Conservation (phyloP, 2,797 vertebrate species). For the Phrynocephalus forsythii region DNA sequence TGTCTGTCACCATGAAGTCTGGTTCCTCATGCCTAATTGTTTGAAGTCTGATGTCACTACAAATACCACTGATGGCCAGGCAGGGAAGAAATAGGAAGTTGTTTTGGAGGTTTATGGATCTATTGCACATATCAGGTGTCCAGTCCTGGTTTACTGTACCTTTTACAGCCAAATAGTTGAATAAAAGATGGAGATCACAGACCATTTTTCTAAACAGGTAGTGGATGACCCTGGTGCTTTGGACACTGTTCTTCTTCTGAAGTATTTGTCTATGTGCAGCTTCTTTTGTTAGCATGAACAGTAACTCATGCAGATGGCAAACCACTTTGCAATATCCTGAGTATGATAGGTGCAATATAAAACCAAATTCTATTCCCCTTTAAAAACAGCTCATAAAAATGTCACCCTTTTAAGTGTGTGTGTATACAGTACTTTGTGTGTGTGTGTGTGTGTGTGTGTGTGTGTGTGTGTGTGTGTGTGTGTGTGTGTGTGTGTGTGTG, state of each 20-base stretch:
- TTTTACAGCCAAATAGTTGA: background rate
- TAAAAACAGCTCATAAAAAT: constrained; percentile 45
- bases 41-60: background rate
- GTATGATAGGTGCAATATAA: background rate
- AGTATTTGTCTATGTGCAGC: constrained; percentile 11
- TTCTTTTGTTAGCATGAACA: background rate
- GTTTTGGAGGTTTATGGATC: background rate
- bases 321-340: background rate
- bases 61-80: background rate
- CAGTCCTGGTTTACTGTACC: background rate
- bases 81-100: background rate
- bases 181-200: constrained; percentile 24
- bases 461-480: no score
- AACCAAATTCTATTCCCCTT: constrained; percentile 30
- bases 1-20: background rate
- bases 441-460: background rate
- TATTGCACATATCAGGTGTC: background rate
- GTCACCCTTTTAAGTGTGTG: constrained; percentile 13
- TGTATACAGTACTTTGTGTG: background rate
- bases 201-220: background rate
- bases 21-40: background rate
- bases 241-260: background rate
- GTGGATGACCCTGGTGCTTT: constrained; percentile 14
- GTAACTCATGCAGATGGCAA: constrained; percentile 11
- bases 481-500: background rate